Percentiles rank a stretch among this genome's conserved stretches.
phyloP scores from a whole-genome alignment of 2,888 invertebrate genomes.

The Gibbula magus region DNA sequence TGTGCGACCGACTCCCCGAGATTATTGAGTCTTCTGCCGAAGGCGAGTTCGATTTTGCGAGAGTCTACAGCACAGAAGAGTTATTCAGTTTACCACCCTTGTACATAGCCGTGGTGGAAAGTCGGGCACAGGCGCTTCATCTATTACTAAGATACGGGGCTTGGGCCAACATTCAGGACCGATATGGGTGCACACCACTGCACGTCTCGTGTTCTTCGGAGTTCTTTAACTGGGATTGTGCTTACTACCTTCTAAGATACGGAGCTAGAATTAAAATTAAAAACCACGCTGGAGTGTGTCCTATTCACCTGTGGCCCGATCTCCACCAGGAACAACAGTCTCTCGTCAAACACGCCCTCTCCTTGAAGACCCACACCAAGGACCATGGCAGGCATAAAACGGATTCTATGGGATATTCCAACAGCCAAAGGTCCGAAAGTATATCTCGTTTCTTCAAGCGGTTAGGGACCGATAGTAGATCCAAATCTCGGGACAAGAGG shows the following conservation, averaged over 20 bases:
- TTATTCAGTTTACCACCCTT: constrained; percentile 79
- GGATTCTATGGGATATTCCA: constrained; percentile 18
- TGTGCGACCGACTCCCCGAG: not conserved
- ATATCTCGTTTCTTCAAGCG: constrained; percentile 47
- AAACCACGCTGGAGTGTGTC: constrained; percentile 77
- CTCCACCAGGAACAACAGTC: constrained; percentile 77
- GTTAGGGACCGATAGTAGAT: constrained; percentile 42
- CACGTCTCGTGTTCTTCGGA: constrained; percentile 79
- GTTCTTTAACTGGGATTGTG: constrained; percentile 78
- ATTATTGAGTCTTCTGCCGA: not conserved
- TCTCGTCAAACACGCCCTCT: constrained; percentile 75
- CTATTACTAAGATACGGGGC: constrained; percentile 79
- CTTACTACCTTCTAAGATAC: constrained; percentile 77
- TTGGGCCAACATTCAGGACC: constrained; percentile 77
- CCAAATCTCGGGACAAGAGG: constrained; percentile 31
- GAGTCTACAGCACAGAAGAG: constrained; percentile 76
- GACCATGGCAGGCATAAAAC: not conserved
- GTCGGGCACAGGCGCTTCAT: constrained; percentile 78
- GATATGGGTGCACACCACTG: constrained; percentile 79
- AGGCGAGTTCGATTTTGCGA: constrained; percentile 11
- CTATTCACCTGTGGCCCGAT: constrained; percentile 78
- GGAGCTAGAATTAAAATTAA: constrained; percentile 76
- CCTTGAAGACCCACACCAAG: not conserved
- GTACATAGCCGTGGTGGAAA: constrained; percentile 78
- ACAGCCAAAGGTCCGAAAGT: constrained; percentile 41